A percentile compares a stretch with the other conserved stretches of the same genome.
These are phyloP conservation scores for Salmo trutta DNA, from an alignment of 2,797 vertebrate species.

Conservation along the genomic window DNA sequence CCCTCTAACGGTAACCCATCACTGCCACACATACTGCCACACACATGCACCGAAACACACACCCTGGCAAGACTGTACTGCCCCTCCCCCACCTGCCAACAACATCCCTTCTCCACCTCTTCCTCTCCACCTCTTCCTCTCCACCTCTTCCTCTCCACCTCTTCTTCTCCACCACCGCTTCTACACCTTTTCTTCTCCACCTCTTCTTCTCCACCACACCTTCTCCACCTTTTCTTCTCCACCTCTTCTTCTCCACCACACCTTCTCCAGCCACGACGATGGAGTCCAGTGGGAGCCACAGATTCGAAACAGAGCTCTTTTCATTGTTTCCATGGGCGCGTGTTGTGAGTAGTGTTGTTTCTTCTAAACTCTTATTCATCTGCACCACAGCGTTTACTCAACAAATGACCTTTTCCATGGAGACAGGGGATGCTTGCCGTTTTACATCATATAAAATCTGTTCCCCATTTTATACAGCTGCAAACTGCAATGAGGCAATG, in stretches of 20 bases:
- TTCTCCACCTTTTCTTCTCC: not conserved
- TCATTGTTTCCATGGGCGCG: not conserved
- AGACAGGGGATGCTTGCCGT: constrained; percentile 72
- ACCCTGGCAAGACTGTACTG: no score
- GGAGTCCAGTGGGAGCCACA: not conserved
- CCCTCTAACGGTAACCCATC: no score
- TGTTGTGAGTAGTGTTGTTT: constrained; percentile 3
- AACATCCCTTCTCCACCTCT: no score
- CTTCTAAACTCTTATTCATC: constrained; percentile 38
- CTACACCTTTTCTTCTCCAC: no score
- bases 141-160: no score
- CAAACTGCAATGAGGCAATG: constrained; percentile 54
- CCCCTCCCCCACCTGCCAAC: not conserved
- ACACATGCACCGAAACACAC: no score
- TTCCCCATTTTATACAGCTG: constrained; percentile 78
- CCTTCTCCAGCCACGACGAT: not conserved
- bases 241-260: constrained; percentile 11
- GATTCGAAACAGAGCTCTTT: not conserved
- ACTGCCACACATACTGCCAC: no score
- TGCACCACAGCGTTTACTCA: constrained; percentile 68
- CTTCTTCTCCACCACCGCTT: no score
- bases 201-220: no score
- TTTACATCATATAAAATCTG: constrained; percentile 79
- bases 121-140: no score
- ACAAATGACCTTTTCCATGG: constrained; percentile 71